Percentiles rank a stretch among this genome's conserved stretches.
phyloP scores from a whole-genome alignment of 2,888 invertebrate species.

The Dugesia japonica region DNA sequence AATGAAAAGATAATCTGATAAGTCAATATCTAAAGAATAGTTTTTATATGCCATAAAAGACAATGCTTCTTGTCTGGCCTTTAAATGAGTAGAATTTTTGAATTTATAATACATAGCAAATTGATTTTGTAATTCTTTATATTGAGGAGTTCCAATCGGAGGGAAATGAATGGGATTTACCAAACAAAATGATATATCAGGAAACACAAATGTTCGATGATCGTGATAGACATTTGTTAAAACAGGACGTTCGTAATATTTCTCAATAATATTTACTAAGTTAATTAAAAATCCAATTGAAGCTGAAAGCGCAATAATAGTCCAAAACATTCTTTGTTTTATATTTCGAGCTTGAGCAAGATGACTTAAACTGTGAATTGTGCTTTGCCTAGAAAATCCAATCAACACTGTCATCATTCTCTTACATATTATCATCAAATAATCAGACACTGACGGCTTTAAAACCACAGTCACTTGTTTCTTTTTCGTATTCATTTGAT shows the following conservation, averaged over 20 bases:
- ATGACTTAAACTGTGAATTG: constrained; percentile 33
- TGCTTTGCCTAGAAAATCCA: constrained; percentile 28
- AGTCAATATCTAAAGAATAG: not conserved
- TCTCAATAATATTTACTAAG: constrained; percentile 22
- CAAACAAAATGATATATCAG: constrained; percentile 31
- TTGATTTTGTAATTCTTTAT: not conserved
- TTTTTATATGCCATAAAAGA: not conserved
- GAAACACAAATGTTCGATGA: constrained; percentile 26
- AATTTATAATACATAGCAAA: not conserved
- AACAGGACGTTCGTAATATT: constrained; percentile 28
- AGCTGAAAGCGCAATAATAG: constrained; percentile 27
- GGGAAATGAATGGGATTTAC: constrained; percentile 32
- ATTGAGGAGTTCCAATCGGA: constrained; percentile 20
- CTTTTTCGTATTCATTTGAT: not conserved
- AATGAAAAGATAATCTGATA: constrained; percentile 20
- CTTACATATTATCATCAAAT: not conserved
- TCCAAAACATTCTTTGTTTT: constrained; percentile 30
- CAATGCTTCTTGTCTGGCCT: constrained; percentile 4
- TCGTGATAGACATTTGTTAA: constrained; percentile 31
- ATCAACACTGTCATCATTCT: constrained; percentile 21
- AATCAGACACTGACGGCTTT: not conserved
- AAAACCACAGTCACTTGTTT: not conserved
- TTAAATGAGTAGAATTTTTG: not conserved
- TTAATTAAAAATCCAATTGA: constrained; percentile 32
- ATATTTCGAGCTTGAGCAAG: constrained; percentile 31